Conservation (phyloP, 2,797 vertebrate genomes). For the Loriculus beryllinus region DNA sequence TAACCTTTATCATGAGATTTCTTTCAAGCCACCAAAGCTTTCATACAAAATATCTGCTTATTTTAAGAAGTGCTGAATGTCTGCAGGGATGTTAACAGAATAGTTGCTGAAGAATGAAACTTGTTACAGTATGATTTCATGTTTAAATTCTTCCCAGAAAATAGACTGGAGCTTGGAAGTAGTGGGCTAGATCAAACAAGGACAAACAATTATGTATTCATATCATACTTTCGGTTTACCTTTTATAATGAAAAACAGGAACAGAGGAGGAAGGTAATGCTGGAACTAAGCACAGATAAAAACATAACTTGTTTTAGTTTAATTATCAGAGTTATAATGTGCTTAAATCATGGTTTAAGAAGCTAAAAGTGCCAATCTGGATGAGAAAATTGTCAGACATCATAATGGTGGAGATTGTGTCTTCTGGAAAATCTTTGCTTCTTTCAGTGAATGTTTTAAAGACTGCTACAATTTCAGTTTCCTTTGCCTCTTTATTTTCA, state of each 20-base stretch:
- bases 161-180: not conserved
- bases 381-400: not conserved
- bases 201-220: not conserved
- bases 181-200: not conserved
- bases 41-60: not conserved
- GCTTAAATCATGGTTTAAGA: not conserved
- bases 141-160: not conserved
- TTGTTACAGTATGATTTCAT: not conserved
- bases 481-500: not conserved
- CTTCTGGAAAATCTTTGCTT: not conserved
- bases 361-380: not conserved
- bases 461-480: not conserved
- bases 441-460: not conserved
- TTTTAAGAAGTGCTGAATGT: not conserved
- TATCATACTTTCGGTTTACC: not conserved
- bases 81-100: not conserved
- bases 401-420: not conserved
- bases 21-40: not conserved
- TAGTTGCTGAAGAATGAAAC: not conserved
- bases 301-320: not conserved
- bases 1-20: not conserved
- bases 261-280: not conserved
- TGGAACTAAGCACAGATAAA: not conserved
- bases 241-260: not conserved
- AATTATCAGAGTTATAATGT: not conserved